Percentiles rank a stretch among this genome's conserved stretches.
Evolutionary conservation across 2,113 vertebrate genomes (phyloP).

Genomic region (Ceuthmochares aereus): DNA sequence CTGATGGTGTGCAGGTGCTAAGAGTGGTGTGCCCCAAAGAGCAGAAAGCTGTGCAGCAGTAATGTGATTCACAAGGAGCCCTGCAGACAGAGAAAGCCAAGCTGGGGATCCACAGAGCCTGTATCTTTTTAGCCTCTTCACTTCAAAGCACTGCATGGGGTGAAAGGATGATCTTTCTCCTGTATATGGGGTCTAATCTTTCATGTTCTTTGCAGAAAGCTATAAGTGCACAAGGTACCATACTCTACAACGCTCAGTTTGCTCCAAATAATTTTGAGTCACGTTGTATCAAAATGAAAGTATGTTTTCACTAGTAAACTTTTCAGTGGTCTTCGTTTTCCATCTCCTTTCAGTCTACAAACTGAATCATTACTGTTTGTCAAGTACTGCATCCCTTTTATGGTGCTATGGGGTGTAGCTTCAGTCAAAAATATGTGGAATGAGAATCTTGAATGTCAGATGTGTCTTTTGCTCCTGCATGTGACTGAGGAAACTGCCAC

Average conservation of each 20-base stretch:
- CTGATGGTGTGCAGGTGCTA: background rate
- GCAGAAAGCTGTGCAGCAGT: background rate
- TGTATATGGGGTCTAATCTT: background rate
- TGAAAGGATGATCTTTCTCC: background rate
- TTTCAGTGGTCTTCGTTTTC: background rate
- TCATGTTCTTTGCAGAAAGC: background rate
- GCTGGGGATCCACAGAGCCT: background rate
- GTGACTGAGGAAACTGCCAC: background rate
- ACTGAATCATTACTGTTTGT: fast-evolving
- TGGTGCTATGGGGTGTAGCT: background rate
- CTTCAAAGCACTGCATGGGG: background rate
- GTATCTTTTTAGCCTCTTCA: background rate
- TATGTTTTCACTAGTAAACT: background rate
- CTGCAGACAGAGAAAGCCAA: background rate
- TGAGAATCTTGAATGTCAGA: background rate
- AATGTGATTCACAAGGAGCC: background rate
- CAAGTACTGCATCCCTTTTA: background rate
- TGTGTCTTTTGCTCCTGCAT: background rate
- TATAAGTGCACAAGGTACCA: background rate
- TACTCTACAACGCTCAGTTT: background rate
- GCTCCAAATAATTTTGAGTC: background rate
- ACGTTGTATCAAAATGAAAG: background rate
- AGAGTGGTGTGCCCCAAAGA: background rate
- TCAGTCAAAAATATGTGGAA: background rate
- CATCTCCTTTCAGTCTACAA: background rate